Base-by-base conservation (phyloP, 2,113 vertebrate genomes). In the Aldabrachelys gigantea region DNA sequence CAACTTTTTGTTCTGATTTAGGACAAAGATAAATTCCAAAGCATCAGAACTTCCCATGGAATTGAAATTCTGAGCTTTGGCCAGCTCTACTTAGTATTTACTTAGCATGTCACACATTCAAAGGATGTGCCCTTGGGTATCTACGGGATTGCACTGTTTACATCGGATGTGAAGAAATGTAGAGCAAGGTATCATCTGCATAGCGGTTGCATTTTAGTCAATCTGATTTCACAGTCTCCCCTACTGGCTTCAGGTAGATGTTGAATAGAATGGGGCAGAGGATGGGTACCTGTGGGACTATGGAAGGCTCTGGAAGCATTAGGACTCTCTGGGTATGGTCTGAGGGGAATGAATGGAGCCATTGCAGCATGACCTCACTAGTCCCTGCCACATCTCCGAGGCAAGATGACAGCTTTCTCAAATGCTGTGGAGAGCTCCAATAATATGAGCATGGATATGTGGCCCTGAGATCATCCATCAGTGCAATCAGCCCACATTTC, bases 191-290 rank as follows among this genome's bases (percentile, higher is more conserved):
- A 1, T 14, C 6, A 88, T 47, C 41, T 80, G 47, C 57, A 17
- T 3, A 1, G 7, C 21, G 3, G 4, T 29, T 59, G 3, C 1
- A 1, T 87, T 75, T 44, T 13, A 54, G 12, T 57, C 14, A 14
- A 41, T 56, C 19, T 5, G 78, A 19, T 87, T 87, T 94, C 76
- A 31, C 25, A n/a, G 1, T 8, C 72, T 16, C 25, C 88, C 62
- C 72, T 62, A 0, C 0, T 4, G 76, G 22, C 47, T 88, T 25
- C 80, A 38, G 47, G 7, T 0, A 0, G 35, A 5, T 12, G 17
- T 35, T 3, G 50, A 84, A 44, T 27, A 52, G 19, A 69, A 22
- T 0, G n/a, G 65, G 65, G 65, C 19, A 22, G 17, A 72, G n/a
- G n/a, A 38, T 8, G 1, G 38, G 29, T 4, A 12, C 54, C 0